Evolutionary conservation across 2,113 vertebrate species (phyloP).

Genomic region (human (Homo sapiens)): GRCh38 chr1:61487501-61488000

Average conservation of each 20-base stretch:
- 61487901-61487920: neutral
- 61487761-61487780: neutral
- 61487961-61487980: neutral
- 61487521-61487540: neutral
- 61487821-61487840: neutral
- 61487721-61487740: neutral
- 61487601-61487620: fast-evolving
- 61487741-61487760: neutral
- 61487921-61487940: neutral
- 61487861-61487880: neutral
- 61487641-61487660: neutral
- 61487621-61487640: fast-evolving
- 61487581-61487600: neutral
- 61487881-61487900: neutral
- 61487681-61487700: neutral
- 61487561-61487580: neutral
- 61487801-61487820: neutral
- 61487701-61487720: neutral
- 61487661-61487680: neutral
- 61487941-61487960: neutral
- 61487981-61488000: too few relatives aligned
- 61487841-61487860: neutral
- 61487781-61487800: neutral
- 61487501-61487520: conserved; percentile 4
- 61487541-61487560: neutral